Base-by-base conservation (phyloP, 2,797 vertebrate species). In the Pteronotus mesoamericanus region DNA sequence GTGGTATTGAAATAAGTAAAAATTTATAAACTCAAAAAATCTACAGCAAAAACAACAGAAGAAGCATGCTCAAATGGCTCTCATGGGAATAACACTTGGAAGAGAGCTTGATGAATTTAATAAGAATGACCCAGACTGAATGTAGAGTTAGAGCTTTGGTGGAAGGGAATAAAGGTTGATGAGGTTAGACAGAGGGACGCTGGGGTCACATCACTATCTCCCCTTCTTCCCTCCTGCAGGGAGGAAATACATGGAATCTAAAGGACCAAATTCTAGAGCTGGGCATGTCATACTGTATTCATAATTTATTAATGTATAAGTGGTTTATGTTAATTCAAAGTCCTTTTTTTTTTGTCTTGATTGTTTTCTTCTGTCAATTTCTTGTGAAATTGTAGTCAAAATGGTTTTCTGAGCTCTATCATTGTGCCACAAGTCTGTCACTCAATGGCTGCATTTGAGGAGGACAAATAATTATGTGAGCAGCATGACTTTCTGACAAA, bases 41-140 rank as follows among this genome's bases (percentile, higher is more conserved):
- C 15, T 29, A 24, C 16, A 96, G 99, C 99, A 39, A 14, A 34
- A 53, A 53, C 12, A 24, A 34, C 11, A 79, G 39, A 55, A 79
- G 34, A 64, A 92, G 66, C 11, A 48, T 37, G 34, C 32, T 71
- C 19, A 71, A 72, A 89, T 69, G 21, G 42, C 34, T 95, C 21
- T 84, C 59, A 44, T 0, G n/a, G 46, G 82, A 92, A 94, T 94
- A 75, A 68, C 32, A 3, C 64, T 77, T 77, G 75, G 86, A 84
- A 95, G 9, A 51, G 78, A 89, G 37, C 26, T 51, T 95, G 86
- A 66, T 79, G 69, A 59, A 61, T 80, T 86, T 92, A 95, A 46
- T 92, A 32, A 86, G 86, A 86, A 74, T 32, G 78, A 46, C 74
- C 24, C 71, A 18, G 34, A 34, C 80, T 95, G 94, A 29, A 92